A percentile compares a stretch with the other conserved stretches of the same genome.
phyloP scores from a whole-genome alignment of 2,888 invertebrate species.

The Parasteatoda lunata region DNA sequence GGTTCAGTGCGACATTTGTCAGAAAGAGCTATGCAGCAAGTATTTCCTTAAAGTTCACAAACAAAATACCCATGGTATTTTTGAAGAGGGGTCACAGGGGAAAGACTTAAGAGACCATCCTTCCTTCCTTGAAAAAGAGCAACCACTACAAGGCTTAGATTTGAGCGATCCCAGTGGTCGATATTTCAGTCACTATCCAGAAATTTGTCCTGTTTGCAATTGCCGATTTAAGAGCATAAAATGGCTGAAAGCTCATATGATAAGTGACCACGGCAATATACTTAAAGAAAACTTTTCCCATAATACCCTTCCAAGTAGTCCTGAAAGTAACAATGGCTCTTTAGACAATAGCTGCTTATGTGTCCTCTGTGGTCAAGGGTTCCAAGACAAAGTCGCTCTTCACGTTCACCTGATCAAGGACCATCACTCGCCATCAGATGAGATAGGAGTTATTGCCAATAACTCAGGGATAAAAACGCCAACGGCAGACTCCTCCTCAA shows the following conservation, averaged over 20 bases:
- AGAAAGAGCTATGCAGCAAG: slow-evolving; percentile 98
- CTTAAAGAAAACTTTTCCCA: slow-evolving; percentile 80
- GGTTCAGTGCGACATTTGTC: slow-evolving; percentile 97
- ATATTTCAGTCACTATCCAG: slow-evolving; percentile 73
- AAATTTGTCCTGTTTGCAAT: slow-evolving; percentile 89
- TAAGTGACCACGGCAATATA: slow-evolving; percentile 87
- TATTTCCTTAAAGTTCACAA: slow-evolving; percentile 98
- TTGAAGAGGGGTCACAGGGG: slow-evolving; percentile 79
- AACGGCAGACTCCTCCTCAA: slow-evolving; percentile 51
- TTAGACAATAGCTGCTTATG: slow-evolving; percentile 70
- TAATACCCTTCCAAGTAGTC: slow-evolving; percentile 49
- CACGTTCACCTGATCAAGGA: slow-evolving; percentile 76
- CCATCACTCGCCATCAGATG: slow-evolving; percentile 72
- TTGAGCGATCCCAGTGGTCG: slow-evolving; percentile 70
- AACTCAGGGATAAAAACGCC: slow-evolving; percentile 70
- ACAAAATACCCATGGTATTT: slow-evolving; percentile 97
- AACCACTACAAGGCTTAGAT: slow-evolving; percentile 69
- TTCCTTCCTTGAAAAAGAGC: slow-evolving; percentile 56
- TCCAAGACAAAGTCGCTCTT: slow-evolving; percentile 74
- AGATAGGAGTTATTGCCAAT: slow-evolving; percentile 67
- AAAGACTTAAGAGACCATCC: slow-evolving; percentile 59
- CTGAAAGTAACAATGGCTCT: slow-evolving; percentile 32
- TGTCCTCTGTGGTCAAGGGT: slow-evolving; percentile 74
- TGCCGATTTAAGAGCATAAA: slow-evolving; percentile 90
- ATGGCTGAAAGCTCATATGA: slow-evolving; percentile 89